These are phyloP conservation scores for Neopipo cinnamomea DNA, from an alignment of 2,113 vertebrate species.

Conservation along the genomic window DNA sequence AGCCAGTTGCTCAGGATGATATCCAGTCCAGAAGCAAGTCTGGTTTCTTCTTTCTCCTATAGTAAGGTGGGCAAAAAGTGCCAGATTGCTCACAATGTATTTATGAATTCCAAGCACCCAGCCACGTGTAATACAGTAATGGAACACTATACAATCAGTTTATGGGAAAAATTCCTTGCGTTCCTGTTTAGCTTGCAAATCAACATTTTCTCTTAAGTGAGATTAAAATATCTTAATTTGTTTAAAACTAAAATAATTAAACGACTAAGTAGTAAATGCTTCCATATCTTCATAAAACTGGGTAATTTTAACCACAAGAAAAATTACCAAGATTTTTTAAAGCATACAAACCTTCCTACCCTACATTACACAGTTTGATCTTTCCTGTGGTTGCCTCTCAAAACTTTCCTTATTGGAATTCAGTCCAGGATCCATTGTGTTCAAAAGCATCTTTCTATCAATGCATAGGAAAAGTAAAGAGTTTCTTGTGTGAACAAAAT, in stretches of 20 bases:
- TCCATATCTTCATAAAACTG: background rate
- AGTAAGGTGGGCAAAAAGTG: background rate
- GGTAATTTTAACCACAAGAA: background rate
- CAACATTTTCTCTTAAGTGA: background rate
- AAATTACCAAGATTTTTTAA: background rate
- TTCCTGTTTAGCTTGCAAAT: background rate
- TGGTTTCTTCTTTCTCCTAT: background rate
- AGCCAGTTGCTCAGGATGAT: background rate
- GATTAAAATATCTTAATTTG: background rate
- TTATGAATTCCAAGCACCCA: background rate
- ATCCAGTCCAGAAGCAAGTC: background rate
- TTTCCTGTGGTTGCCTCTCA: background rate
- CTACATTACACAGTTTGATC: accelerated
- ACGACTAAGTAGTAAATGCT: background rate
- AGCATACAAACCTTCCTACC: background rate
- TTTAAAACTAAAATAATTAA: background rate
- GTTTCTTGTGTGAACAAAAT: background rate
- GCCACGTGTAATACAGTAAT: background rate
- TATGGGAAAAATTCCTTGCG: background rate
- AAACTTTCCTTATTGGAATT: background rate
- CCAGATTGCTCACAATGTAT: background rate
- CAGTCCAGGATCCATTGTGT: background rate
- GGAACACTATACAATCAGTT: background rate
- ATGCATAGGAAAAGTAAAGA: background rate
- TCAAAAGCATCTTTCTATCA: background rate